Evolutionary conservation across 1,140 invertebrate species (phyloP), one percentile per base, ranked within the genome.

Genomic region (Drosophila parvula): DNA sequence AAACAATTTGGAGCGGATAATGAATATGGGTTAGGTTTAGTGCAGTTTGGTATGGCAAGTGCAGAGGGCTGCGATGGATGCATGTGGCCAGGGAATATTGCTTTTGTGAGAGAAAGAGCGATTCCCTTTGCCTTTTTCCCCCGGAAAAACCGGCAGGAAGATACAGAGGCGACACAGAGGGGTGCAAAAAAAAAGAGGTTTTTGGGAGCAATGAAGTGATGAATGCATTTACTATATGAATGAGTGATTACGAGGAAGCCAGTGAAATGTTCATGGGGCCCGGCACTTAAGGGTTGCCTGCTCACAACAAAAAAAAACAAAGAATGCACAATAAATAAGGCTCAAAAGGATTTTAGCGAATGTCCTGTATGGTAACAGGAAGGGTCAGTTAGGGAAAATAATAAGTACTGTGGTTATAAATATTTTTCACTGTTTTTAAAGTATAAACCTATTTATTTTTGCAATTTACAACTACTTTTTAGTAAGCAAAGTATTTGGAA

Each of bases 1-100:
- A 86, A 86, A 86, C 83, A 86, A 86, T 86, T 86, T 86, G 84
- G 76, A 88, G 68, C 83, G 84, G 80, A 89, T 88, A 88, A 89
- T 89, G 84, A 88, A 88, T 89, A 89, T 88, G 83, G 83, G 84
- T 88, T 88, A 86, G 83, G 79, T 62, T 74, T 47, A 64, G 47
- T 50, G 63, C 55, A 63, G 40, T 47, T 27, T 16, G 36, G n/a
- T n/a, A 69, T 28, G 32, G 41, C 50, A 16, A 53, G 8, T 14
- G 50, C 16, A 22, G 11, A 51, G 38, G 41, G 16, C 8, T 43
- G 41, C 14, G n/a, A 9, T 16, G 51, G 22, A 58, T 56, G 51
- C 38, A 56, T 76, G 55, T 61, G 63, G 65, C 53, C n/a, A 50
- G 69, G 65, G 65, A 71, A 71, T 71, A 71, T 71, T 71, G 65